Percentiles rank a stretch among this genome's conserved stretches.
Conservation (phyloP, 2,888 invertebrate genomes). For the Synergus umbraculus region DNA sequence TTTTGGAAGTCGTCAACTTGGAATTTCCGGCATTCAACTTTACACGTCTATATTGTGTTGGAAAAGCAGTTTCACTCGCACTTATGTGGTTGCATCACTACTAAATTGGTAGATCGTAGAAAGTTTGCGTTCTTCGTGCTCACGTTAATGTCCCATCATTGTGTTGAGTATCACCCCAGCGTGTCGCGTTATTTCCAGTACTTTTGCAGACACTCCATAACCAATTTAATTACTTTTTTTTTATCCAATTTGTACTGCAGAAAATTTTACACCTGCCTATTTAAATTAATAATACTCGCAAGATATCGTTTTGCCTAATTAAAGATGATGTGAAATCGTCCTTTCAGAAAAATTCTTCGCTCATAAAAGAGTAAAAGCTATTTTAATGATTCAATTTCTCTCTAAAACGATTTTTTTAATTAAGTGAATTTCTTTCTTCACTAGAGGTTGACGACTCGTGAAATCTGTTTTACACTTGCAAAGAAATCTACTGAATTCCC, state of each 20-base stretch:
- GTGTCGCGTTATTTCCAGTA: constrained; percentile 25
- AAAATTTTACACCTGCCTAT: not conserved
- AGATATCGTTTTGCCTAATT: not conserved
- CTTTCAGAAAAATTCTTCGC: not conserved
- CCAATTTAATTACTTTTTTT: constrained; percentile 30
- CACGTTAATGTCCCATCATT: constrained; percentile 63
- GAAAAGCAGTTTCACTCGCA: constrained; percentile 70
- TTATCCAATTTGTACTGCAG: not conserved
- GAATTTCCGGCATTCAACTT: constrained; percentile 34
- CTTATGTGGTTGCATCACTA: constrained; percentile 66
- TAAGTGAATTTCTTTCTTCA: not conserved
- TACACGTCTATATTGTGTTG: constrained; percentile 42
- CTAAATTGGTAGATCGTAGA: constrained; percentile 69
- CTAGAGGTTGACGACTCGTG: no score
- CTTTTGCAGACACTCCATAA: not conserved
- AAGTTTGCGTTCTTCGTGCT: constrained; percentile 65
- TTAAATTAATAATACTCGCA: not conserved
- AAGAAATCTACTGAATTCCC: no score
- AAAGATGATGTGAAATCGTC: not conserved
- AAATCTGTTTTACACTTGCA: no score
- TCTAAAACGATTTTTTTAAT: not conserved
- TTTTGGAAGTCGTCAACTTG: constrained; percentile 18
- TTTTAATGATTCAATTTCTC: not conserved
- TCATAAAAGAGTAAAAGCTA: not conserved
- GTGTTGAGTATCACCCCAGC: constrained; percentile 60